Evolutionary conservation across 2,888 invertebrate species (phyloP).

Genomic region (Urechis unicinctus): DNA sequence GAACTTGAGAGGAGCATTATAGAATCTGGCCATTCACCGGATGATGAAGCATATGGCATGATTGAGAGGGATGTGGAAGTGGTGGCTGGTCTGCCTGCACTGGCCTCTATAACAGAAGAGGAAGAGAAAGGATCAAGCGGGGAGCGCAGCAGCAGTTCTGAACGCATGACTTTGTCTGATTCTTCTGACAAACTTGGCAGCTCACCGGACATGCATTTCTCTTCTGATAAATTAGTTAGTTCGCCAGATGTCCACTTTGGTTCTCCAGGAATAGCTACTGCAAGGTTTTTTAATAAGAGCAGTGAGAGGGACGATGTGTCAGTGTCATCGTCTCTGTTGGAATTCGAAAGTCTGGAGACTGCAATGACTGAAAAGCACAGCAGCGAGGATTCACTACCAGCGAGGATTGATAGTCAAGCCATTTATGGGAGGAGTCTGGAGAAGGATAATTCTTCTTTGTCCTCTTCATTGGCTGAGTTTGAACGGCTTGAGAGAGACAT

Average conservation of each 20-base stretch:
- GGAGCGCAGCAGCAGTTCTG: conserved; percentile 13
- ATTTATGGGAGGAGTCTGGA: conserved; percentile 2
- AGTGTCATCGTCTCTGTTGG: conserved; percentile 44
- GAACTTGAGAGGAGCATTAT: conserved; percentile 3
- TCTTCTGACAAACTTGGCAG: conserved; percentile 53
- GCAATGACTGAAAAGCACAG: conserved; percentile 18
- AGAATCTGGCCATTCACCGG: conserved; percentile 17
- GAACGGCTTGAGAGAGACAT: conserved; percentile 83
- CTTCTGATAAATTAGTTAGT: conserved; percentile 67
- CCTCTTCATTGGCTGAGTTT: conserved; percentile 82
- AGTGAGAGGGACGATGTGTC: conserved; percentile 80
- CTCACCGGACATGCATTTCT: conserved; percentile 76
- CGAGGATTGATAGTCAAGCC: background rate
- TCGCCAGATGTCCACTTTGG: conserved; percentile 76
- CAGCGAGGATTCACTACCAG: conserved; percentile 11
- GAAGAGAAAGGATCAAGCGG: conserved; percentile 15
- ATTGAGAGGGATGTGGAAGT: conserved; percentile 57
- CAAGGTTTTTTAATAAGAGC: conserved; percentile 66
- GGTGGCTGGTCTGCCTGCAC: background rate
- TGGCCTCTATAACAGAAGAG: conserved; percentile 17
- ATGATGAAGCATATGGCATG: conserved; percentile 53
- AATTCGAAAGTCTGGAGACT: conserved; percentile 23
- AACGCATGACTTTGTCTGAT: conserved; percentile 10
- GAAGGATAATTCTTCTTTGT: conserved; percentile 81
- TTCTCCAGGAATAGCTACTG: conserved; percentile 55